Base-by-base conservation (phyloP, 2,113 vertebrate species). In the Piliocolobus tephrosceles region DNA sequence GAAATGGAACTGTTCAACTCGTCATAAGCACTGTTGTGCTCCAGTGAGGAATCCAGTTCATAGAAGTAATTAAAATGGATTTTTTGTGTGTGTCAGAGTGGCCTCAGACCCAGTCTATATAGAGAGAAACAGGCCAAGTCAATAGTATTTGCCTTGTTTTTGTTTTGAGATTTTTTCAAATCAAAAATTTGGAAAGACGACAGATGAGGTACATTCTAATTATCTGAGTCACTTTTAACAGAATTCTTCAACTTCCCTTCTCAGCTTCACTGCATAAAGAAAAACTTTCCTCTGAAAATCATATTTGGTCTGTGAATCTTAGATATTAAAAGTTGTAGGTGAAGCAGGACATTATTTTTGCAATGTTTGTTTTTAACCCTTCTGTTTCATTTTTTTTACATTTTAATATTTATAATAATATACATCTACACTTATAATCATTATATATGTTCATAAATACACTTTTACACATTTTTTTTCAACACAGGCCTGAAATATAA, bases 221-320 rank as follows among this genome's bases (percentile, higher is more conserved):
- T 50, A 94, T n/a, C 23, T 88, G 14, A 88, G 35, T 66, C 55
- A 94, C 8, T 55, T 95, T 84, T 64, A 73, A 32, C 35, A 58
- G 17, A 95, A 91, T 83, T 94, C 38, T 78, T 61, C 58, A 52
- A 35, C 30, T 91, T 52, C n/a, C 35, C 40, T 91, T 94, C 68
- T 95, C 58, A 92, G 64, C 40, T 89, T 95, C n/a, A 52, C 43
- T 89, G n/a, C n/a, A 92, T 20, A 66, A 79, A 97, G n/a, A 12
- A 40, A 86, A 73, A 57, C 1, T 32, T 89, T 83, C 50, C 18
- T 80, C 58, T 76, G 35, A 96, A 96, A 83, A 13, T 87, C 27
- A 4, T 70, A 47, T 85, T 85, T 94, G 18, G 20, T 27, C 55
- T 35, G 30, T 75, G 68, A 83, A 30, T 85, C 68, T 87, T 89